Evolutionary conservation across 1,140 invertebrate genomes (phyloP), one percentile per base, ranked within the genome.

Genomic region (Diabrotica virgifera): DNA sequence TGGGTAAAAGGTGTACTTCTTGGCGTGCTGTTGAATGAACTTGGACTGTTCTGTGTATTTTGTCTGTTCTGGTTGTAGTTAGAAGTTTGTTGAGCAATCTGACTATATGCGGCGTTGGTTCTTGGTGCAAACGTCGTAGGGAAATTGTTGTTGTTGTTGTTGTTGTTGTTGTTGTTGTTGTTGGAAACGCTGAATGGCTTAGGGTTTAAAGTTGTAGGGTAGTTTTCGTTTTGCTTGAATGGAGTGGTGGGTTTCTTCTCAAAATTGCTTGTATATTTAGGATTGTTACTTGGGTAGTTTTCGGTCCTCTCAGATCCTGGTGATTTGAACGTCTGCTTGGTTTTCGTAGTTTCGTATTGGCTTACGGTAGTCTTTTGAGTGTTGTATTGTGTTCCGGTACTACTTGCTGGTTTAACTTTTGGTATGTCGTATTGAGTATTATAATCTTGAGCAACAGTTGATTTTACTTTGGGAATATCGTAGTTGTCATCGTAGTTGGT

Each of bases 81-180:
- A 5, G 62, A 67, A 3, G 69, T 74, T 64, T 75, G 73, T 64
- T 76, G 72, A 38, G 56, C 67, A 40, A 72, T 72, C 60, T 76
- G 74, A 11, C 70, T 71, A 54, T 67, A 76, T 6, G 38, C 73
- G 8, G 68, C 56, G 59, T 75, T 73, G 4, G 75, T 74, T 56
- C 72, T 72, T 7, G 77, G 77, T 7, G 77, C 70, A 57, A 76
- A 76, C 4, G 77, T 78, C 3, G 70, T 74, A 7, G 75, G 70
- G 64, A 69, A 73, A 51, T 66, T 66, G 40, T 50, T 64, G 37
- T 60, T 67, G 6, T n/a, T n/a, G n/a, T n/a, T n/a, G n/a, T n/a
- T n/a, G n/a, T n/a, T n/a, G n/a, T n/a, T n/a, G n/a, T n/a, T n/a
- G n/a, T n/a, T n/a, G 40, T 66, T 66, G 38, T 50, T 64, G 37